Evolutionary conservation across 1,140 invertebrate species (phyloP).

Genomic region (Thalassaphorura encarpata): DNA sequence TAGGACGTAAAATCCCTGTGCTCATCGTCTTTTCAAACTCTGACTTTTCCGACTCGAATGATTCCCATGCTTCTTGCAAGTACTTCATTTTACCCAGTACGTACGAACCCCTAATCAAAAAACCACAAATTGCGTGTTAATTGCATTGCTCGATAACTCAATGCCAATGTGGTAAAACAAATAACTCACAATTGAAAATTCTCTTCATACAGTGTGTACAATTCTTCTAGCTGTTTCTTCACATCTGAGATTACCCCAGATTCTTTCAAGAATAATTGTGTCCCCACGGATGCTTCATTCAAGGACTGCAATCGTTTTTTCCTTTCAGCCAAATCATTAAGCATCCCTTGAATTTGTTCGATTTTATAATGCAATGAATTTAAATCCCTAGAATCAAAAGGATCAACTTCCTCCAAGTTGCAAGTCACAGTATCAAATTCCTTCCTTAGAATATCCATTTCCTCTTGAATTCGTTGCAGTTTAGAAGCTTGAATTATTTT

Average conservation of each 20-base stretch:
- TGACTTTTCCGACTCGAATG: slow-evolving; percentile 28
- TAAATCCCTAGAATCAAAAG: slow-evolving; percentile 28
- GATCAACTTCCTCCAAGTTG: slow-evolving; percentile 20
- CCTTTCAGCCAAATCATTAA: slow-evolving; percentile 17
- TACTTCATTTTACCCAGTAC: slow-evolving; percentile 31
- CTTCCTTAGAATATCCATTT: slow-evolving; percentile 24
- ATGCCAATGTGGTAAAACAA: too few relatives aligned
- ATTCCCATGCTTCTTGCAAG: slow-evolving; percentile 31
- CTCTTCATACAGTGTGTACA: slow-evolving; percentile 31
- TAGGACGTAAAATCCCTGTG: slow-evolving; percentile 11
- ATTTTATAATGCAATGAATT: slow-evolving; percentile 25
- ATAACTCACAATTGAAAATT: slow-evolving; percentile 33
- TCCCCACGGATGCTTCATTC: slow-evolving; percentile 29
- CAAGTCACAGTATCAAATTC: slow-evolving; percentile 27
- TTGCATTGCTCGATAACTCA: not conserved
- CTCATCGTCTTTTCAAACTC: slow-evolving; percentile 28
- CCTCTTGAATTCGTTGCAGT: slow-evolving; percentile 27
- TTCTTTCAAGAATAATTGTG: slow-evolving; percentile 25
- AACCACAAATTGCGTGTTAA: not conserved
- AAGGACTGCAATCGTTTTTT: slow-evolving; percentile 23
- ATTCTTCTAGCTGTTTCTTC: slow-evolving; percentile 27
- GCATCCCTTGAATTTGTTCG: slow-evolving; percentile 22
- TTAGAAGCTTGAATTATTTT: slow-evolving; percentile 27
- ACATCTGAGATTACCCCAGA: slow-evolving; percentile 16
- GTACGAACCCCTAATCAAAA: slow-evolving; percentile 22